Conservation (phyloP, 1,140 invertebrate genomes). For the Ruditapes philippinarum region DNA sequence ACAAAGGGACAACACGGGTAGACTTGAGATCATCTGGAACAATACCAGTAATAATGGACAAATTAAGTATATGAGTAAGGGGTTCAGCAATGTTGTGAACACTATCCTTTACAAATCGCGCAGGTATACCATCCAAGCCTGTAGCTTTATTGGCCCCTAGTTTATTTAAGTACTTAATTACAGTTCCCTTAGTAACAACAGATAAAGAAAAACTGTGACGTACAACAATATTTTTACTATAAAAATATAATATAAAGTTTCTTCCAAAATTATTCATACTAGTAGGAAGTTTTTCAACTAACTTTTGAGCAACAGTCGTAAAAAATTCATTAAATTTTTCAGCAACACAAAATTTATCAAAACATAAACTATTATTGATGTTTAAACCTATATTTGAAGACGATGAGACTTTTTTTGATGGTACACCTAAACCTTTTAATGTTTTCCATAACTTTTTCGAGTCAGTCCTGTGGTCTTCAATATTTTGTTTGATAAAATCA, state of each 20-base stretch:
- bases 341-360: conserved; percentile 10
- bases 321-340: conserved; percentile 16
- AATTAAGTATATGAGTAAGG: conserved; percentile 35
- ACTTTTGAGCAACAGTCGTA: neutral
- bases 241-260: neutral
- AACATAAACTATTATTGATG: neutral
- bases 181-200: neutral
- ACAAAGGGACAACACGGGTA: neutral
- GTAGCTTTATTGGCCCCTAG: conserved; percentile 15
- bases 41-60: conserved; percentile 33
- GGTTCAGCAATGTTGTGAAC: neutral
- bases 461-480: conserved; percentile 18
- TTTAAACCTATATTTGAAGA: neutral
- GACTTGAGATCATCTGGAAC: conserved; percentile 50
- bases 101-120: conserved; percentile 32
- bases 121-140: conserved; percentile 35
- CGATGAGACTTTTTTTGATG: neutral
- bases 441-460: conserved; percentile 9
- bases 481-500: neutral
- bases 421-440: neutral
- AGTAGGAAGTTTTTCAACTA: conserved; percentile 24
- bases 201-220: conserved; percentile 38
- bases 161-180: conserved; percentile 26
- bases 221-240: neutral
- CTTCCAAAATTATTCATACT: neutral